Percentiles rank a stretch among this genome's conserved stretches.
Evolutionary conservation across 2,797 vertebrate genomes (phyloP).

Genomic region (Sylvia borin): DNA sequence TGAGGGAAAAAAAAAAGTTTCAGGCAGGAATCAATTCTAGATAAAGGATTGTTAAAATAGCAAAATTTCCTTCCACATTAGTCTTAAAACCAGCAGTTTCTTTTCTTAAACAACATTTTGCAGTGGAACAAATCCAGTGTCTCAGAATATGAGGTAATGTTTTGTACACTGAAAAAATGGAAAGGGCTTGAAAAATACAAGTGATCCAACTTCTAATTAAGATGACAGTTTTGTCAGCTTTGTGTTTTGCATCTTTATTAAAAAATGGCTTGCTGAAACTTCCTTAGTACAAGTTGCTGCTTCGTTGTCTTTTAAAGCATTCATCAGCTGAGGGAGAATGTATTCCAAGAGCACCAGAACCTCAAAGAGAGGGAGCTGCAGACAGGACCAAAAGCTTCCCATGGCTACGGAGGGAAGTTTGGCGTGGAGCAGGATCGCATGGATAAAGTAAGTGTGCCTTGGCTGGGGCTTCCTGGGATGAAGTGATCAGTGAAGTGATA

Average conservation of each 20-base stretch:
- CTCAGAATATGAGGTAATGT: not conserved
- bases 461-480: not conserved
- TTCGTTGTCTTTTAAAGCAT: slow-evolving; percentile 77
- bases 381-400: slow-evolving; percentile 89
- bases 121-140: not conserved
- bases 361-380: slow-evolving; percentile 90
- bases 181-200: not conserved
- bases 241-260: slow-evolving; percentile 1
- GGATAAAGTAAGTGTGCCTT: slow-evolving; percentile 84
- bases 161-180: not conserved
- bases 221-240: not conserved
- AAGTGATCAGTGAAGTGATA: slow-evolving; percentile 74
- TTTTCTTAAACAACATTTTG: not conserved
- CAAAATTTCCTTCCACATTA: not conserved
- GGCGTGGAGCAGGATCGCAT: slow-evolving; percentile 94
- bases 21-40: not conserved
- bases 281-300: not conserved
- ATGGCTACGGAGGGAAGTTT: slow-evolving; percentile 93
- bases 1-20: not conserved
- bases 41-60: not conserved
- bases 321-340: slow-evolving; percentile 87
- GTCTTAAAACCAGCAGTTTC: not conserved
- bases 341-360: slow-evolving; percentile 89
- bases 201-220: not conserved
- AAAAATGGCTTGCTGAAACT: not conserved